Conservation (phyloP, 2,888 invertebrate species). For the Aproaerema taeniolella region DNA sequence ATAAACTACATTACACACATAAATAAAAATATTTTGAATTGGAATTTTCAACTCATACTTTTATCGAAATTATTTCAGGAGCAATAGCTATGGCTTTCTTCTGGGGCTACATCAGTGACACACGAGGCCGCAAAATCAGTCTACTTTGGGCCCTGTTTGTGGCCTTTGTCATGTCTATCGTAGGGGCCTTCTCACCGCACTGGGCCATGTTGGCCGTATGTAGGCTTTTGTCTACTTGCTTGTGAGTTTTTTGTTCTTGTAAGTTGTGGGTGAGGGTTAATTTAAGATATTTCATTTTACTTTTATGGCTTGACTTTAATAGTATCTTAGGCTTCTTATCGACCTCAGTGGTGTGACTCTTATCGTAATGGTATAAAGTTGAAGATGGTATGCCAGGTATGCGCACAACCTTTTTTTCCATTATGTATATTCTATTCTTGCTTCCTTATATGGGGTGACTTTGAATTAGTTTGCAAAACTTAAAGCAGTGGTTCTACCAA, state of each 20-base stretch:
- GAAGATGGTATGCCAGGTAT: neutral
- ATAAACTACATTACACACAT: too few species aligned
- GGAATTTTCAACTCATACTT: too few species aligned
- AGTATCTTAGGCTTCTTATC: neutral
- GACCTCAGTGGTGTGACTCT: neutral
- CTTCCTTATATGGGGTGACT: too few species aligned
- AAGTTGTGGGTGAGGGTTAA: too few species aligned
- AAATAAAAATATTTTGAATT: too few species aligned
- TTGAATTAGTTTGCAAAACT: too few species aligned
- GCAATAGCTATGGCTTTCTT: slow-evolving; percentile 40
- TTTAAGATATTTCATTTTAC: neutral
- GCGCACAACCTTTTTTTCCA: too few species aligned
- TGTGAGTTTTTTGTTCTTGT: slow-evolving; percentile 34
- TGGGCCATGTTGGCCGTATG: slow-evolving; percentile 37
- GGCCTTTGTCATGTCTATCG: slow-evolving; percentile 28
- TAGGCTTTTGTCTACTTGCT: slow-evolving; percentile 35
- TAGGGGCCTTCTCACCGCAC: slow-evolving; percentile 38
- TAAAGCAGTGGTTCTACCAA: too few species aligned
- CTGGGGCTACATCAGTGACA: slow-evolving; percentile 49
- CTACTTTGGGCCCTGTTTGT: slow-evolving; percentile 30
- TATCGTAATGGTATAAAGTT: neutral
- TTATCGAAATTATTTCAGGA: too few species aligned
- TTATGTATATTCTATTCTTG: too few species aligned
- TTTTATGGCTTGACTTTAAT: neutral
- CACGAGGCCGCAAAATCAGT: slow-evolving; percentile 32